Evolutionary conservation across 2,888 invertebrate species (phyloP), one percentile per base, ranked within the genome.

Genomic region (Hylaea fasciaria): DNA sequence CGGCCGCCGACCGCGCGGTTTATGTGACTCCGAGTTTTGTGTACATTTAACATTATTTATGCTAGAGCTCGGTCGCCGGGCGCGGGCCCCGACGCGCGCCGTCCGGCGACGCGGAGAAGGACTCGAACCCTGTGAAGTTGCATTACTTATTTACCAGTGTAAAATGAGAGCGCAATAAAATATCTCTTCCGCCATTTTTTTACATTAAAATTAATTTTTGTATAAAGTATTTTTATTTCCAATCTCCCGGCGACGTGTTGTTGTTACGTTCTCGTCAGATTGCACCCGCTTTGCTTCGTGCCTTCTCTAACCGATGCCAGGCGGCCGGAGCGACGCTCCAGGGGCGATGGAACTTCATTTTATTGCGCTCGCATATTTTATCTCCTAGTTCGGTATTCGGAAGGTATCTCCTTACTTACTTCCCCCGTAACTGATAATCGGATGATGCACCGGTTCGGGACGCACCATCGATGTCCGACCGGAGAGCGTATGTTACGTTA

Each of bases 201-300:
- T 63, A 14, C 50, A 67, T 66, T 70, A 63, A 66, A 70, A 65
- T 61, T 61, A 64, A 62, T 63, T 69, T 70, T 67, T 70, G 64
- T 69, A 65, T 16, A 52, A 56, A 62, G 65, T 64, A 61, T 69
- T 69, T 54, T 69, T 62, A 67, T 69, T 69, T 69, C n/a, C 47
- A 3, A 49, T 40, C 28, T 14, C 29, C 50, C 13, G 8, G 41
- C 10, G 14, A 39, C 22, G 22, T 22, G 22, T 22, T 22, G 2
- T 22, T 22, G 22, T 22, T 3, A 3, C 22, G 22, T 22, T 22
- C n/a, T n/a, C n/a, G 22, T 22, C 2, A 22, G 5, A 22, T 22
- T 32, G 7, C 32, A 10, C 1, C 32, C 32, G 32, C 32, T 1
- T 22, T 7, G 32, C 9, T 32, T 10, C 1, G 32, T 7, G 7